Evolutionary conservation across 2,888 invertebrate genomes (phyloP).

Genomic region (Drosophila mulleri): DNA sequence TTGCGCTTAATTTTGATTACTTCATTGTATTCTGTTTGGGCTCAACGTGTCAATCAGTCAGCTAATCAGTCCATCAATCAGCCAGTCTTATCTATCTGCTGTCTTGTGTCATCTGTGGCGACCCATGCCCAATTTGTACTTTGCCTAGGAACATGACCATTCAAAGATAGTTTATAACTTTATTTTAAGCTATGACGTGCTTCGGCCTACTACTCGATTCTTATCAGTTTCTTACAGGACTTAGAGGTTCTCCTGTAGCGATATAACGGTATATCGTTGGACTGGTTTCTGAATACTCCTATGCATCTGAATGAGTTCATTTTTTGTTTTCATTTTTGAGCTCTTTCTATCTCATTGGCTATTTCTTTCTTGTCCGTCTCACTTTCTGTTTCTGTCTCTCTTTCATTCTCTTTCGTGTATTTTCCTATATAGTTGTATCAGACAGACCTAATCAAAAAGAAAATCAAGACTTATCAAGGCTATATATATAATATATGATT

Average conservation of each 20-base stretch:
- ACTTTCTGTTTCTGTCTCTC: too few relatives aligned
- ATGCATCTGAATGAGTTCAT: too few relatives aligned
- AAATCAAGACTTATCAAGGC: neutral
- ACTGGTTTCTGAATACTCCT: neutral
- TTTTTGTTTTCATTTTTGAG: too few relatives aligned
- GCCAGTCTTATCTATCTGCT: constrained; percentile 9
- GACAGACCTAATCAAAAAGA: neutral
- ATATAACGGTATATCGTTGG: too few relatives aligned
- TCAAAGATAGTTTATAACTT: neutral
- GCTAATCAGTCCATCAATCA: constrained; percentile 6
- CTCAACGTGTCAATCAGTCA: constrained; percentile 19
- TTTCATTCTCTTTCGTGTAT: neutral
- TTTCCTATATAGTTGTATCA: neutral
- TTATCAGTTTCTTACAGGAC: neutral
- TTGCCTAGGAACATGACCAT: neutral
- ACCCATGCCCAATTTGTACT: constrained; percentile 7
- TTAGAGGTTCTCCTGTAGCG: too few relatives aligned
- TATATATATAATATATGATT: neutral
- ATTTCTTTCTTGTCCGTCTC: too few relatives aligned
- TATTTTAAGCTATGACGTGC: neutral
- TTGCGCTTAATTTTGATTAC: constrained; percentile 17
- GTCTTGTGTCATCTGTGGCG: neutral
- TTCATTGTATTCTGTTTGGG: constrained; percentile 26
- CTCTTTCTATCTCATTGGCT: too few relatives aligned
- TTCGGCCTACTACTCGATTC: neutral